These are phyloP conservation scores for Epinephelus awoara DNA, from an alignment of 2,797 vertebrate species.

Conservation along the genomic window DNA sequence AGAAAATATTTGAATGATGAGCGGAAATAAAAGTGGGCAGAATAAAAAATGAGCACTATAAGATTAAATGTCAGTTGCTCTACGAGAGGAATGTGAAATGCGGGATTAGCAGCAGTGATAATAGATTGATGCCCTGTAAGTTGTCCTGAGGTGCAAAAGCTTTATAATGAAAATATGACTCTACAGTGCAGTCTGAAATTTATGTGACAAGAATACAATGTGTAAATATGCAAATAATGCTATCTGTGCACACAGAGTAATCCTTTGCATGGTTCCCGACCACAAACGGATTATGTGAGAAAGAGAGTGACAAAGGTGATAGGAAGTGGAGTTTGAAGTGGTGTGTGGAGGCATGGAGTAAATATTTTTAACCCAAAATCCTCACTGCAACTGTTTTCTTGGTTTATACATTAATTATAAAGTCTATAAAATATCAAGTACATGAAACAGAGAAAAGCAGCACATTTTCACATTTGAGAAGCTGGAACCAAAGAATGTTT, in stretches of 20 bases:
- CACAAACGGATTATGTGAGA: slow-evolving; percentile 17
- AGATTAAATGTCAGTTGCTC: slow-evolving; percentile 43
- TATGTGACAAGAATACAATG: slow-evolving; percentile 14
- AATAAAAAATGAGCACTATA: background rate
- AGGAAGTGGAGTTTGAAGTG: slow-evolving; percentile 1
- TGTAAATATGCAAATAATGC: slow-evolving; percentile 41
- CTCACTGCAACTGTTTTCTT: background rate
- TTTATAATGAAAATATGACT: slow-evolving; percentile 22
- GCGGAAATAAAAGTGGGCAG: slow-evolving; percentile 24
- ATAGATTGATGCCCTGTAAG: slow-evolving; percentile 24
- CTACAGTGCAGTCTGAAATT: background rate
- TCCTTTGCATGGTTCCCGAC: background rate
- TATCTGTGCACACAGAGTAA: slow-evolving; percentile 22
- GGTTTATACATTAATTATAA: background rate
- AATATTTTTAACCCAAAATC: background rate
- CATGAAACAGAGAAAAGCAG: background rate
- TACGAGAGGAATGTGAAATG: slow-evolving; percentile 16
- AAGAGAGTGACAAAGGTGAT: background rate
- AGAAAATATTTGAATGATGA: slow-evolving; percentile 26
- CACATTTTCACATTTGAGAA: background rate
- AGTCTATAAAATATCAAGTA: background rate
- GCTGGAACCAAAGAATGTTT: background rate
- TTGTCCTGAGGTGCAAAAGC: slow-evolving; percentile 26
- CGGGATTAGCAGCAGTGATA: slow-evolving; percentile 38
- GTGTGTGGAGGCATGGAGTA: background rate